Base-by-base conservation (phyloP, 92 coral and sea anemone genomes). In the Actinostola sp. region DNA sequence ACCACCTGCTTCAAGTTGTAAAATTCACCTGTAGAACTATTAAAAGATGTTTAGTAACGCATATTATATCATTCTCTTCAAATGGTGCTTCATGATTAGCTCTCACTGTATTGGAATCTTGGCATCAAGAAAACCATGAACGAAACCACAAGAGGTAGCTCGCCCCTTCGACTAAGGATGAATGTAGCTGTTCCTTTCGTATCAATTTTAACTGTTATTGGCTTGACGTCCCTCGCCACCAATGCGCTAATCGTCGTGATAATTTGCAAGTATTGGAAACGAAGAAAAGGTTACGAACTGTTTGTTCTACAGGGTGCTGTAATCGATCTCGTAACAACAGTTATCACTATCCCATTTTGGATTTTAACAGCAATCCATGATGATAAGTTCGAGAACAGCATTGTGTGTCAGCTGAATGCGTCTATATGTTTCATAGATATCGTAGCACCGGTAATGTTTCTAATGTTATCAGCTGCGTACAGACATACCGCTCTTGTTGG, bases 271-370 rank as follows among this genome's bases (percentile, higher is more conserved):
- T 79, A 81, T 38, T 83, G 90, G 55, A 69, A 52, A 19, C 51
- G 41, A 29, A 68, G 84, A 19, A 83, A 67, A 50, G 70, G 43
- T 12, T 88, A 90, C 61, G 86, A 90, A 36, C 27, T 90, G 49
- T 90, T 90, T 70, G 72, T 81, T 29, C 61, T 90, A 38, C 92
- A 90, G 59, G 71, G 83, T 70, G 84, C 83, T 43, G 54, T 83
- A 1, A 88, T 79, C 54, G 97, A 90, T 68, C 64, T 90, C 30
- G 24, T 85, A n/a, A 70, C 89, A 25, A 85, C 92, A 6, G 61
- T 81, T 11, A 57, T 79, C 13, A 84, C 88, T 8, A 77, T 90
- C 17, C 97, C 97, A 6, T 90, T 90, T 73, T 90, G 97, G 97
- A 61, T 90, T 31, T 41, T 90, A 17, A 83, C 92, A 8, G 77